Conservation (phyloP, 2,113 vertebrate genomes). For the Gasterosteus nipponicus region DNA sequence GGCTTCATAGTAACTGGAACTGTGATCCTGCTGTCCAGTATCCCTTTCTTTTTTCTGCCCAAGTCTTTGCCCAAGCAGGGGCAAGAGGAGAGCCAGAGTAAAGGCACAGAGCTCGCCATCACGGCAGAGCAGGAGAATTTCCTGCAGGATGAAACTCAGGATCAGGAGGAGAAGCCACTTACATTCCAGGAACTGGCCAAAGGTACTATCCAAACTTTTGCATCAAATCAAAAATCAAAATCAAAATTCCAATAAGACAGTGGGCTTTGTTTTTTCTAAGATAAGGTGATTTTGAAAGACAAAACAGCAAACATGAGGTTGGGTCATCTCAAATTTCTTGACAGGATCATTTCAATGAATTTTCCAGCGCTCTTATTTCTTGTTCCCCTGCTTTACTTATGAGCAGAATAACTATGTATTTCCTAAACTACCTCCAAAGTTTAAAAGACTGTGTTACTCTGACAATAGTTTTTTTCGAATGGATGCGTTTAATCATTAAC, state of each 20-base stretch:
- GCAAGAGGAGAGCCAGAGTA: conserved; percentile 38
- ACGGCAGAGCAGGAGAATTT: conserved; percentile 75
- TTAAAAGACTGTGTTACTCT: not conserved
- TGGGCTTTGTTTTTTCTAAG: not conserved
- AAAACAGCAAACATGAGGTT: not conserved
- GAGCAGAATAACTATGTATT: not conserved
- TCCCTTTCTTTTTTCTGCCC: conserved; percentile 95
- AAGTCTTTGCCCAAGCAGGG: conserved; percentile 82
- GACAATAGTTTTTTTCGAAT: not conserved
- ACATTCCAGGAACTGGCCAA: conserved; percentile 85
- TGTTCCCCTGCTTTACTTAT: not conserved
- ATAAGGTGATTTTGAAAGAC: not conserved
- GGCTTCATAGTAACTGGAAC: conserved; percentile 89
- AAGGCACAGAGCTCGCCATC: conserved; percentile 43
- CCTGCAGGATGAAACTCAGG: conserved; percentile 62
- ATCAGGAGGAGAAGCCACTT: conserved; percentile 41
- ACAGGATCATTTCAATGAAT: not conserved
- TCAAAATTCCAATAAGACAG: not conserved
- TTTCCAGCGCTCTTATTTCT: not conserved
- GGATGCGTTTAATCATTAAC: conserved; percentile 41
- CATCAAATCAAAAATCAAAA: not conserved
- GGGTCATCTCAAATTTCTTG: not conserved
- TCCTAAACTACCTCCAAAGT: not conserved
- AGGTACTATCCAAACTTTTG: conserved; percentile 72
- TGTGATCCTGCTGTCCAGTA: conserved; percentile 84